These are phyloP conservation scores for Argentina silus DNA, from an alignment of 2,797 vertebrate genomes.

Conservation along the genomic window DNA sequence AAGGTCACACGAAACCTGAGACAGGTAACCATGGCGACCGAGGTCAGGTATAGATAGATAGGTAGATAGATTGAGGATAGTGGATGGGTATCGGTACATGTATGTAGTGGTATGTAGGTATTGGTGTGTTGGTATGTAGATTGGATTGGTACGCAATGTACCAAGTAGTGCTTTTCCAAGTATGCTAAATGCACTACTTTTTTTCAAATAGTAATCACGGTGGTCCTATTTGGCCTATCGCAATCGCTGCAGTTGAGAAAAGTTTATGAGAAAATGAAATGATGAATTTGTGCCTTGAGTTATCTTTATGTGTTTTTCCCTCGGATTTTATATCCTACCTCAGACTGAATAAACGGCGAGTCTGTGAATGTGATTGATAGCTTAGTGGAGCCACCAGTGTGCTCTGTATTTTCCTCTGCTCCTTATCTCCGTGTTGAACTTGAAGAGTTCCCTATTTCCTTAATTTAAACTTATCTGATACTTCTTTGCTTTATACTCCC, in stretches of 20 bases:
- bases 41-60: constrained; percentile 33
- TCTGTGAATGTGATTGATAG: constrained; percentile 30
- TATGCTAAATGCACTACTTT: not conserved
- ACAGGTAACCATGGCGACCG: constrained; percentile 88
- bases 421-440: constrained; percentile 43
- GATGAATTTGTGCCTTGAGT: not conserved
- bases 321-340: not conserved
- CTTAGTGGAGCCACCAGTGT: constrained; percentile 15
- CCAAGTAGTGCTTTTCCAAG: not conserved
- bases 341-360: not conserved
- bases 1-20: constrained; percentile 99
- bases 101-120: not conserved
- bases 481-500: constrained; percentile 53
- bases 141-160: no score
- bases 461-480: constrained; percentile 49
- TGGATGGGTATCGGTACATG: not conserved
- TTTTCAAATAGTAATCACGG: no score
- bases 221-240: no score
- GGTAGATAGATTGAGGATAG: not conserved
- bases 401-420: constrained; percentile 38
- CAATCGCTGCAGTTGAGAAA: no score
- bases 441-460: constrained; percentile 36
- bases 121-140: not conserved
- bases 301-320: not conserved
- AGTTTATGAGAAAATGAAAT: not conserved